Conservation (phyloP, 2,113 vertebrate species). For the Odontophorus gujanensis region DNA sequence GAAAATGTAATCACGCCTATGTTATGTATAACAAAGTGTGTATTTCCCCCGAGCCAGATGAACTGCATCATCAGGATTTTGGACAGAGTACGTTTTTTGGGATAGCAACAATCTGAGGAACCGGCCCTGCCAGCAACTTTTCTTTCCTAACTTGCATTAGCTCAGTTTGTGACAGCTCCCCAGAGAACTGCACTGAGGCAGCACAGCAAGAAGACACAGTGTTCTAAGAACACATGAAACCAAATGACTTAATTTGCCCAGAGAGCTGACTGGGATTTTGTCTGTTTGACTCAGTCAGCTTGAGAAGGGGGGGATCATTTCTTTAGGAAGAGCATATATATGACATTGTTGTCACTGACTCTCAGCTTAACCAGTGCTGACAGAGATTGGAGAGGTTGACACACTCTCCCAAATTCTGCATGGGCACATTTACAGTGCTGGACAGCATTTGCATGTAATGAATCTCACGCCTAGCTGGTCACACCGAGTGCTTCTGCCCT, state of each 20-base stretch:
- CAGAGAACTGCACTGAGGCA: background rate
- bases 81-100: constrained; percentile 13
- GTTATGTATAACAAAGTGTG: constrained; percentile 53
- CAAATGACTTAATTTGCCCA: background rate
- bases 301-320: background rate
- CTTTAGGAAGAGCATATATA: background rate
- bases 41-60: constrained; percentile 42
- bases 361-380: background rate
- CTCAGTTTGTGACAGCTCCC: constrained; percentile 29
- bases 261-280: background rate
- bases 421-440: constrained; percentile 36
- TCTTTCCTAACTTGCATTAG: constrained; percentile 26
- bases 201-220: constrained; percentile 5
- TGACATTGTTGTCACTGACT: background rate
- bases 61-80: constrained; percentile 53
- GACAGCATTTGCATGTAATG: constrained; percentile 23
- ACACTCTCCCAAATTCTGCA: background rate
- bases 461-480: background rate
- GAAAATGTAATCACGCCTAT: constrained; percentile 67
- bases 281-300: background rate
- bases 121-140: constrained; percentile 34
- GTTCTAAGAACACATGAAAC: constrained; percentile 5
- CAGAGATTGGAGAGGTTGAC: constrained; percentile 3
- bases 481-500: constrained; percentile 3
- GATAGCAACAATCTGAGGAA: constrained; percentile 35